phyloP scores from a whole-genome alignment of 2,888 invertebrate genomes.

The Pachydiplax longipennis region DNA sequence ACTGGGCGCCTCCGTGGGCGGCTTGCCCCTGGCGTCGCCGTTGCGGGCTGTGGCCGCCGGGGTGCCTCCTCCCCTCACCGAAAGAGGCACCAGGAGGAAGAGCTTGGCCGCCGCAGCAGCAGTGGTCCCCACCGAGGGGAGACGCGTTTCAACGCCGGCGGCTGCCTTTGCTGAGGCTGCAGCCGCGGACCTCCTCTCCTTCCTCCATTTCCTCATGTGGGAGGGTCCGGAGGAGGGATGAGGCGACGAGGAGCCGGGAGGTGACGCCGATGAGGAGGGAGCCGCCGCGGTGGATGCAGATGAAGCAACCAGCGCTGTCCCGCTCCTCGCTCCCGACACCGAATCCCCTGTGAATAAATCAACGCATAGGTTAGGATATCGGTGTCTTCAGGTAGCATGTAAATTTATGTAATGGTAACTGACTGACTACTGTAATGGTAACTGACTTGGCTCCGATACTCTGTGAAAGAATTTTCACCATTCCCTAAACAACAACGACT shows the following conservation, averaged over 20 bases:
- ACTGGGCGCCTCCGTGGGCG: background rate
- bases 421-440: no score
- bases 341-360: background rate
- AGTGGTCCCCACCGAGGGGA: background rate
- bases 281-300: conserved; percentile 14
- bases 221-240: background rate
- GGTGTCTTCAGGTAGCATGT: no score
- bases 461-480: no score
- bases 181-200: background rate
- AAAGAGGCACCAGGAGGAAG: conserved; percentile 20
- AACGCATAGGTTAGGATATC: background rate
- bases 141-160: background rate
- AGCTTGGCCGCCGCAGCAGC: conserved; percentile 6
- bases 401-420: no score
- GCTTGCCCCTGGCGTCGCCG: background rate
- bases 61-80: background rate
- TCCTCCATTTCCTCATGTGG: background rate
- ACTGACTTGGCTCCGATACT: no score
- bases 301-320: background rate
- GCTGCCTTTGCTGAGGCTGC: background rate
- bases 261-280: background rate
- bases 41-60: background rate
- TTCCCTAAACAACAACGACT: no score
- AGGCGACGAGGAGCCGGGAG: background rate
- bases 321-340: background rate